Evolutionary conservation across 2,797 vertebrate genomes (phyloP).

Genomic region (Sebastes jordani): DNA sequence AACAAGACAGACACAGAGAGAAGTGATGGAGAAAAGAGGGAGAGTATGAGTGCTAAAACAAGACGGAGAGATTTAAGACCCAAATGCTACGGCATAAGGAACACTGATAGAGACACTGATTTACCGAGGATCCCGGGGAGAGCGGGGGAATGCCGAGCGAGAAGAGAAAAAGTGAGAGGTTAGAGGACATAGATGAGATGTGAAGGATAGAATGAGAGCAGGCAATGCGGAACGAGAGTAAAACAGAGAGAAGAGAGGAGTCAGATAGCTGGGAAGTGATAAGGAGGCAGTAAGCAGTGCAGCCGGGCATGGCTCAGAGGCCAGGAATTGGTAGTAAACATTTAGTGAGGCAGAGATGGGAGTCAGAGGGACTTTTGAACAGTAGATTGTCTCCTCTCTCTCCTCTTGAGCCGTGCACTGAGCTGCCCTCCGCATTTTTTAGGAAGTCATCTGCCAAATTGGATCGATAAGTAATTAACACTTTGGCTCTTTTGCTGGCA

Average conservation of each 20-base stretch:
- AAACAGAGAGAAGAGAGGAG: conserved; percentile 44
- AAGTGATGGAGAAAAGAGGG: background rate
- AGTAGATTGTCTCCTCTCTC: conserved; percentile 65
- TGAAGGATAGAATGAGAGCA: conserved; percentile 50
- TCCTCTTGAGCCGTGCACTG: conserved; percentile 52
- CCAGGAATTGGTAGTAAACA: conserved; percentile 68
- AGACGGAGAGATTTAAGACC: background rate
- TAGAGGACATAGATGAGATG: conserved; percentile 46
- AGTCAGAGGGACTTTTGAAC: conserved; percentile 59
- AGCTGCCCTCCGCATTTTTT: conserved; percentile 70
- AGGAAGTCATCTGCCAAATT: conserved; percentile 83
- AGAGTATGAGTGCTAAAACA: conserved; percentile 1
- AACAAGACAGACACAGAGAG: conserved; percentile 4
- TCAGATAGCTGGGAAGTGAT: conserved; percentile 42
- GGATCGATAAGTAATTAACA: conserved; percentile 87
- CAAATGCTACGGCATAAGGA: conserved; percentile 10
- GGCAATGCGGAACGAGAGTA: conserved; percentile 44
- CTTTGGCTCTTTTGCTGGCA: conserved; percentile 70
- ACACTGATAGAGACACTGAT: conserved; percentile 25
- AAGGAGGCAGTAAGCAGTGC: conserved; percentile 32
- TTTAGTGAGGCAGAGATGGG: conserved; percentile 67
- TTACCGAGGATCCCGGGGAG: background rate
- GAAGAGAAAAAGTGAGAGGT: conserved; percentile 29
- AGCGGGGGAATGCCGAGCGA: background rate
- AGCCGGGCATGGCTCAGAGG: conserved; percentile 46